Evolutionary conservation across 2,113 vertebrate genomes (phyloP).

Genomic region (Fregata magnificens): DNA sequence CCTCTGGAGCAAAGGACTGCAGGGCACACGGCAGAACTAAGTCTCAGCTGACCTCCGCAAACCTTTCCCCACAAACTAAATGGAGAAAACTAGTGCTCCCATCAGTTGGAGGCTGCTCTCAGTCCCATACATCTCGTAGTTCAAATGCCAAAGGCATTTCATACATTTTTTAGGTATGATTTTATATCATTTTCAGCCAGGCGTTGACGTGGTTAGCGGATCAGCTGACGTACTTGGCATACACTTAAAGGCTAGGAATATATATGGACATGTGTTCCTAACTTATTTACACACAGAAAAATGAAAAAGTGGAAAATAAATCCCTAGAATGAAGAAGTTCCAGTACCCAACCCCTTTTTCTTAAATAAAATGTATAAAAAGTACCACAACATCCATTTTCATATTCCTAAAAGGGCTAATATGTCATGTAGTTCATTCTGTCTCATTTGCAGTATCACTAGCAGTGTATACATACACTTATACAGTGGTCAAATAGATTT

Average conservation of each 20-base stretch:
- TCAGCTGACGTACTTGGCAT: accelerated
- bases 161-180: not conserved
- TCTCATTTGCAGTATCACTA: not conserved
- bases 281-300: not conserved
- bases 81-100: not conserved
- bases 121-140: not conserved
- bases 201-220: not conserved
- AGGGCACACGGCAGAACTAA: not conserved
- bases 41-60: not conserved
- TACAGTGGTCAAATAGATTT: not conserved
- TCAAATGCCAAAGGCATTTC: not conserved
- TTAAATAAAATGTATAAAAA: not conserved
- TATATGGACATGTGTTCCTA: accelerated
- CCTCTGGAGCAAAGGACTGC: not conserved
- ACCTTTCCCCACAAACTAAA: not conserved
- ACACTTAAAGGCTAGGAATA: not conserved
- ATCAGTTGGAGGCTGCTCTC: not conserved
- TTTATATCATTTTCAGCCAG: not conserved
- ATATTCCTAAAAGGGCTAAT: not conserved
- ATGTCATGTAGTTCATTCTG: not conserved
- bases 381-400: not conserved
- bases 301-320: not conserved
- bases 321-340: not conserved
- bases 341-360: not conserved
- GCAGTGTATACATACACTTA: not conserved